These are phyloP conservation scores for Solen grandis DNA, from an alignment of 1,140 invertebrate species.

Conservation along the genomic window DNA sequence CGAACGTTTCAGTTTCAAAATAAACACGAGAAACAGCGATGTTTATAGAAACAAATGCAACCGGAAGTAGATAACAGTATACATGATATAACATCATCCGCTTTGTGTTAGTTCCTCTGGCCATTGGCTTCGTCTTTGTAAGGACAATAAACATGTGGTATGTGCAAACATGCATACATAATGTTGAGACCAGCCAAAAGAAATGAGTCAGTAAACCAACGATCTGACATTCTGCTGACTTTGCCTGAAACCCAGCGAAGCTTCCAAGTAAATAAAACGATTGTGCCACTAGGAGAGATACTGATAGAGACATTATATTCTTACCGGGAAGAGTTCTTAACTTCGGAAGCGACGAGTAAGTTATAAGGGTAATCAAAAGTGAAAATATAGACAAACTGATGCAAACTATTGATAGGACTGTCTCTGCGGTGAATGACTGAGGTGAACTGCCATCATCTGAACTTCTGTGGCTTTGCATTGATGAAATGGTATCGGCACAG, in stretches of 20 bases:
- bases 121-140: not conserved
- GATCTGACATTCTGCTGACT: slow-evolving; percentile 13
- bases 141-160: slow-evolving; percentile 29
- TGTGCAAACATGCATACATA: slow-evolving; percentile 34
- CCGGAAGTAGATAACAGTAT: not conserved
- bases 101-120: not conserved
- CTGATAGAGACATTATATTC: no score
- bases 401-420: no score
- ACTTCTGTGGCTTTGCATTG: no score
- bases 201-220: slow-evolving; percentile 16
- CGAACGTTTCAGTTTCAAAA: not conserved
- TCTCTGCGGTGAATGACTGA: no score
- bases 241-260: not conserved
- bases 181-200: slow-evolving; percentile 8
- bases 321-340: no score
- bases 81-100: not conserved
- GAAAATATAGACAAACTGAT: no score
- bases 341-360: no score
- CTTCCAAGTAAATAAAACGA: no score
- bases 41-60: not conserved
- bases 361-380: no score
- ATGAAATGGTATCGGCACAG: no score
- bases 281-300: no score
- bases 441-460: no score
- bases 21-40: not conserved